Evolutionary conservation across 2,888 invertebrate genomes (phyloP), one percentile per base, ranked within the genome.

Genomic region (Microplitis manilae): DNA sequence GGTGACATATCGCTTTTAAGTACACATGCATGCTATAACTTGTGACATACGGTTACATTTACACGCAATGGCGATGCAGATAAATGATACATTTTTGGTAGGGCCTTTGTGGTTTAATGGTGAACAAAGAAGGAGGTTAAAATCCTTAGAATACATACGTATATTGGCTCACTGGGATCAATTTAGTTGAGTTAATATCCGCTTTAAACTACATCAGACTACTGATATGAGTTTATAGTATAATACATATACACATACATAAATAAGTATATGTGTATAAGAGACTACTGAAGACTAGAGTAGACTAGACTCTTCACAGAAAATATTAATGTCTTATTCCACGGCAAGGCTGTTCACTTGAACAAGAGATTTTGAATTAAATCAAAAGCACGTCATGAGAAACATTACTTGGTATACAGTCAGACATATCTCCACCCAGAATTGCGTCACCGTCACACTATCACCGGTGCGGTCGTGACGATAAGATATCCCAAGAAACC

Each of bases 1-100:
- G 75, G 77, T 79, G 74, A 79, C 75, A 80, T 80, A 78, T 80
- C 77, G 78, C 73, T 74, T 77, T 74, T 75, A 73, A 75, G 70
- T 61, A 68, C 73, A 62, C 62, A 69, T 73, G 73, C 78, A 73
- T 41, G 65, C 13, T 20, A 65, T 65, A 30, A 38, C 38, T 65
- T 65, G 61, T 65, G 41, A 61, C 67, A 59, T 67, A 61, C 38
- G 39, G 17, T 67, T 50, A 40, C 38, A 9, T 9, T 40, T 50
- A 72, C 73, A 17, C 76, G 67, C 73, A 68, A 50, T 50, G 72
- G 68, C 62, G 68, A 75, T 59, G 59, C 61, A 74, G 40, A 17
- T 64, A 13, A 40, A 72, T 71, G 39, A 65, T 64, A 73, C 73
- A 73, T 65, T 65, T 65, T 50, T 2, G 59, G 20, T 59, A 17